Conservation (phyloP, 2,797 vertebrate species). For the Enteromius afrohamiltoni region DNA sequence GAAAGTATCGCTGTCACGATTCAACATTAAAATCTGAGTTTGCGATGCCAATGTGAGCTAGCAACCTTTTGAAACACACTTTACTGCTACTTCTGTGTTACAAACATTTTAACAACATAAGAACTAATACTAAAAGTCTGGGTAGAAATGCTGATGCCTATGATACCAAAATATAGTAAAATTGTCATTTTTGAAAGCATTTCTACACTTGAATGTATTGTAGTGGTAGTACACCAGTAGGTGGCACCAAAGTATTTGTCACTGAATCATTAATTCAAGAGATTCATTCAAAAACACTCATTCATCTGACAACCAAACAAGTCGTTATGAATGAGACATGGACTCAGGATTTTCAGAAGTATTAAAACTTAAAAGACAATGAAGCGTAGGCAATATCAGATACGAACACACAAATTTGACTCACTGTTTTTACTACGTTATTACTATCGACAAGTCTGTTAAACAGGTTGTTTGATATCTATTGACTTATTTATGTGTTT, state of each 20-base stretch:
- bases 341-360: background rate
- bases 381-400: no score
- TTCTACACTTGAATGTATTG: background rate
- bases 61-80: background rate
- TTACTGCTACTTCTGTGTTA: background rate
- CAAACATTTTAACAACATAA: background rate
- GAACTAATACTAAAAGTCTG: background rate
- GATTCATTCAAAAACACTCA: background rate
- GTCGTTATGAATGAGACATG: background rate
- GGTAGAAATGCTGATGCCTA: background rate
- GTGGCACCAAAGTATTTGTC: background rate
- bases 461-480: no score
- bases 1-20: background rate
- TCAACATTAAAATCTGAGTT: background rate
- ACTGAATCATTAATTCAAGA: background rate
- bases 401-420: no score
- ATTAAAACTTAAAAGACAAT: no score
- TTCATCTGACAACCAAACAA: background rate
- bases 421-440: no score
- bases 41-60: background rate
- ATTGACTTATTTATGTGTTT: no score
- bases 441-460: no score
- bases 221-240: background rate
- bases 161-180: background rate
- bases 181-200: background rate